Conservation (phyloP, 2,113 vertebrate species). For the Connochaetes taurinus region DNA sequence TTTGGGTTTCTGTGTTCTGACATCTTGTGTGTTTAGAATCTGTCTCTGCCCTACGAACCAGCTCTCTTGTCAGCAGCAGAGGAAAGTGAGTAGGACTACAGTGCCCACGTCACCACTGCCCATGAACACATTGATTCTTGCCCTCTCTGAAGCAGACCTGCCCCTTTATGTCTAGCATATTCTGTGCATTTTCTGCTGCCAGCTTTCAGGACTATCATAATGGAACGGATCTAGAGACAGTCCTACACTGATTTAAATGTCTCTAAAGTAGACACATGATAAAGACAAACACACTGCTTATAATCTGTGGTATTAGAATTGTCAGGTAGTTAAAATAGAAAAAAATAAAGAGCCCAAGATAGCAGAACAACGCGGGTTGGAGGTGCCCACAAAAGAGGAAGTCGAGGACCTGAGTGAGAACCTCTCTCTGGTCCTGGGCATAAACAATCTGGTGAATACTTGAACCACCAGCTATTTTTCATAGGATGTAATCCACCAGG, state of each 20-base stretch:
- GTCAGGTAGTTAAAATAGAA: background rate
- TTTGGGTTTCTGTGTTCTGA: background rate
- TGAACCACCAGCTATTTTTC: background rate
- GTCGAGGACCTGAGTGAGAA: background rate
- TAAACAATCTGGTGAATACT: background rate
- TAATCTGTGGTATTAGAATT: background rate
- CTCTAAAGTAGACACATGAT: background rate
- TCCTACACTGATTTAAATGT: background rate
- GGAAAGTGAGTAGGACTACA: background rate
- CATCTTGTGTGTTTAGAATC: background rate
- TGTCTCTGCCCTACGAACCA: background rate
- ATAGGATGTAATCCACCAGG: background rate
- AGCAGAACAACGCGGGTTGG: background rate
- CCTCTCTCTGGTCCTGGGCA: background rate
- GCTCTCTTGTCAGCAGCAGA: background rate
- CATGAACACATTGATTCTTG: rapidly evolving
- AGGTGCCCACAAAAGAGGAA: background rate
- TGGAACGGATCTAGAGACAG: background rate
- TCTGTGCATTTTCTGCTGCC: background rate
- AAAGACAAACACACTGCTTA: background rate
- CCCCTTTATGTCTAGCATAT: background rate
- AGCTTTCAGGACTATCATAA: background rate
- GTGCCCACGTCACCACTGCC: rapidly evolving
- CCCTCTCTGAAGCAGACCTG: background rate
- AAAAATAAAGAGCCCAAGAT: background rate